A percentile compares a stretch with the other conserved stretches of the same genome.
Conservation (phyloP, 1,140 invertebrate species). For the Lasioglossum albipes region DNA sequence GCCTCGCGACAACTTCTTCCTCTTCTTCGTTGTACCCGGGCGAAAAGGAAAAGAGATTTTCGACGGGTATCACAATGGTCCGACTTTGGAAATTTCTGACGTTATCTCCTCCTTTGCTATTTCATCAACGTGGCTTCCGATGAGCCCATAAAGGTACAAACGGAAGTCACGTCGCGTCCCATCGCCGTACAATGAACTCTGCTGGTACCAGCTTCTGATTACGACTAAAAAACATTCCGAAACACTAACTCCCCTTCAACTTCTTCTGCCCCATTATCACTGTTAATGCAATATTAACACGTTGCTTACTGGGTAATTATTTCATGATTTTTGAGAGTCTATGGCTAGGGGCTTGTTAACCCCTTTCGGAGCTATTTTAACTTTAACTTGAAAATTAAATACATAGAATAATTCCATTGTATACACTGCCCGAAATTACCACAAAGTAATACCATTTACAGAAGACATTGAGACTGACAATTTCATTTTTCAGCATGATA, state of each 20-base stretch:
- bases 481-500: too few species aligned
- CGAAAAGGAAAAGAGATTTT: conserved; percentile 14
- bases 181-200: conserved; percentile 36
- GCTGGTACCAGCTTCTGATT: conserved; percentile 36
- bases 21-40: too few species aligned
- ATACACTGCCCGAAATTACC: too few species aligned
- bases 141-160: conserved; percentile 36
- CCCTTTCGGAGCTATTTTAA: too few species aligned
- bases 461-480: too few species aligned
- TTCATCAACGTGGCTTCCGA: conserved; percentile 33
- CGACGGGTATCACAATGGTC: conserved; percentile 15
- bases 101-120: conserved; percentile 36
- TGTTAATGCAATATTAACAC: too few species aligned
- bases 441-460: too few species aligned
- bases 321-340: too few species aligned
- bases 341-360: too few species aligned
- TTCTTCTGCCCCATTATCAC: background rate
- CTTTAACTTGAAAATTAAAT: too few species aligned
- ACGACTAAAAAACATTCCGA: conserved; percentile 1
- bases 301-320: too few species aligned
- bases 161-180: conserved; percentile 46
- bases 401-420: too few species aligned
- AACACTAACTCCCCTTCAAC: background rate
- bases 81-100: conserved; percentile 42
- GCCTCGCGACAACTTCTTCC: background rate